These are phyloP conservation scores for Heliangelus exortis DNA, from an alignment of 2,797 vertebrate species.

Conservation along the genomic window DNA sequence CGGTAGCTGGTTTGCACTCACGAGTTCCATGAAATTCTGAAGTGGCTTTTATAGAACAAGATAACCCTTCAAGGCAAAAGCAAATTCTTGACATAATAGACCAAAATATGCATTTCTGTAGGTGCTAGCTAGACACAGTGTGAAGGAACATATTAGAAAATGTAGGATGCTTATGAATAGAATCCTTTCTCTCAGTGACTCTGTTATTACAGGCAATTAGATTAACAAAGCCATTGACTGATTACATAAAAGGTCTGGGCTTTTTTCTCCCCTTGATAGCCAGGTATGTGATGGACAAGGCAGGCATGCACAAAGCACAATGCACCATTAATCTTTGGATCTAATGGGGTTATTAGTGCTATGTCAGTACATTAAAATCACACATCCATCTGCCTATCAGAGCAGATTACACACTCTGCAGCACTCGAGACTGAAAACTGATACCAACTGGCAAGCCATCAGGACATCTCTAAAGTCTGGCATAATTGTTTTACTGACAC, in stretches of 20 bases:
- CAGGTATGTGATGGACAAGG: conserved; percentile 5
- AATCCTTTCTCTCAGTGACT: neutral
- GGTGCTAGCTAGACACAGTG: neutral
- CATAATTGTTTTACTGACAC: neutral
- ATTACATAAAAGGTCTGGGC: neutral
- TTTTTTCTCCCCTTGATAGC: neutral
- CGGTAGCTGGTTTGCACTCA: neutral
- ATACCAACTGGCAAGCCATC: neutral
- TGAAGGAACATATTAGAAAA: neutral
- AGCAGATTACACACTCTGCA: neutral
- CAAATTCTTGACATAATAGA: neutral
- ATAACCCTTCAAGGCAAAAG: neutral
- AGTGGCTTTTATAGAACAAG: neutral
- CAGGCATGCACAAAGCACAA: neutral
- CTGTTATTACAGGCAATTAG: neutral
- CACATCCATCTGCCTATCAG: conserved; percentile 29
- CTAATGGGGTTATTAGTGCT: conserved; percentile 19
- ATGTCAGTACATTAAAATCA: conserved; percentile 37
- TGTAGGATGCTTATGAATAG: neutral
- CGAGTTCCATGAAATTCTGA: neutral
- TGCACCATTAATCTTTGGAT: conserved; percentile 12
- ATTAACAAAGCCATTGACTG: conserved; percentile 5
- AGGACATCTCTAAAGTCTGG: neutral
- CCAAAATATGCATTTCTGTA: neutral
- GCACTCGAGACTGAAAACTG: conserved; percentile 37